Conservation (phyloP, 2,113 vertebrate genomes). For the Dicrurus megarhynchus region DNA sequence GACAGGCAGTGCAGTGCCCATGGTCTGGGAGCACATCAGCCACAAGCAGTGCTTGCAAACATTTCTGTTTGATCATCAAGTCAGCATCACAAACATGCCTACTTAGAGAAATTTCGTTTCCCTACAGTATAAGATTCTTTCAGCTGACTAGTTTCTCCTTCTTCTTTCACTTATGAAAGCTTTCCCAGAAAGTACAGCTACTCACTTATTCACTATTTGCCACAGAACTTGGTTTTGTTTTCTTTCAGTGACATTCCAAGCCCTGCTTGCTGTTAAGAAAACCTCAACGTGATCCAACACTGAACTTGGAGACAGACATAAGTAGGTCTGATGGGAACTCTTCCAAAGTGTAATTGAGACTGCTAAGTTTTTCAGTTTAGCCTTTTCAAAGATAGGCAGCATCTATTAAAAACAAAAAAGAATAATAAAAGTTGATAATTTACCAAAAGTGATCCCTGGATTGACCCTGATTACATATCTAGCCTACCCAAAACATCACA, state of each 20-base stretch:
- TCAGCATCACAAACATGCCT: neutral
- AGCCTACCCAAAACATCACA: neutral
- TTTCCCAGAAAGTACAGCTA: neutral
- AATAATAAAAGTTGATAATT: neutral
- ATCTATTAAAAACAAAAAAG: neutral
- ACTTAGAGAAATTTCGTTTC: neutral
- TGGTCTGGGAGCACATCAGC: neutral
- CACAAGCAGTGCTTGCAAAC: neutral
- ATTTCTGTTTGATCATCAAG: neutral
- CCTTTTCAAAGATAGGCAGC: neutral
- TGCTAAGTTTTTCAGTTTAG: neutral
- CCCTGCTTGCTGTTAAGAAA: neutral
- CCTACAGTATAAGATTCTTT: neutral
- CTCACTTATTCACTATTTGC: neutral
- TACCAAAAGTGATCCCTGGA: neutral
- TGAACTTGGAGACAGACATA: accelerated
- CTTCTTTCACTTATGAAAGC: neutral
- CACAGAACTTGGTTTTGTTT: neutral
- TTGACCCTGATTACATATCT: neutral
- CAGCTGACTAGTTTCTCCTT: neutral
- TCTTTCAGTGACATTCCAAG: neutral
- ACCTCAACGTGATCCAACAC: neutral
- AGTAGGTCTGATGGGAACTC: neutral
- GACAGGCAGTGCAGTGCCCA: neutral
- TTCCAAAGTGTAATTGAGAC: neutral